Evolutionary conservation across 2,797 vertebrate species (phyloP).

Genomic region (Vultur gryphus): DNA sequence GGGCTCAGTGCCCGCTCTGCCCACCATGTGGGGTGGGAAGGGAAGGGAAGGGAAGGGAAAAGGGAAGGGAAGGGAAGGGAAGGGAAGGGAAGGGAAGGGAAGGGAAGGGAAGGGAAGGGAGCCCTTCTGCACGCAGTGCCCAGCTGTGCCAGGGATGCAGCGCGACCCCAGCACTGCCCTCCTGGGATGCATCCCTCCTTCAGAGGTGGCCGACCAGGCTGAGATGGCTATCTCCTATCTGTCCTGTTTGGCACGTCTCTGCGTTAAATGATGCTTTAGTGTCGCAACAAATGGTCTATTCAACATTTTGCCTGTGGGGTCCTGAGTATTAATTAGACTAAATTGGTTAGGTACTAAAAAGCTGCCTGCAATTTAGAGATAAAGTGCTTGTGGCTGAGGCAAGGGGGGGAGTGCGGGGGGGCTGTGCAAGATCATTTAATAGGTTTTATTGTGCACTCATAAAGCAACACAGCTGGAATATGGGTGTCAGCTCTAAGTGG

Average conservation of each 20-base stretch:
- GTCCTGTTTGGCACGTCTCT: not conserved
- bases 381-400: not conserved
- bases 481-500: not conserved
- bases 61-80: too few species aligned
- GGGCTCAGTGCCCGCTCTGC: not conserved
- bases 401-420: not conserved
- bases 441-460: conserved; percentile 10
- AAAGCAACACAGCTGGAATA: conserved; percentile 9
- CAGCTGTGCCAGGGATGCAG: not conserved
- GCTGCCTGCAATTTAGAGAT: conserved; percentile 58
- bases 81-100: not conserved
- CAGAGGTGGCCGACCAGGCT: not conserved
- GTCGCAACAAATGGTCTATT: conserved; percentile 16
- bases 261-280: not conserved
- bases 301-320: conserved; percentile 30
- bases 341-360: conserved; percentile 39
- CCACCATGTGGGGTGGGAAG: not conserved
- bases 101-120: not conserved
- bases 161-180: not conserved
- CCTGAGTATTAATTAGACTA: conserved; percentile 46
- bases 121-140: not conserved
- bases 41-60: too few species aligned
- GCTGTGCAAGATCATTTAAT: not conserved
- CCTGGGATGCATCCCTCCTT: accelerated
- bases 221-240: not conserved